Evolutionary conservation across 1,140 invertebrate species (phyloP).

Genomic region (Homarus americanus): DNA sequence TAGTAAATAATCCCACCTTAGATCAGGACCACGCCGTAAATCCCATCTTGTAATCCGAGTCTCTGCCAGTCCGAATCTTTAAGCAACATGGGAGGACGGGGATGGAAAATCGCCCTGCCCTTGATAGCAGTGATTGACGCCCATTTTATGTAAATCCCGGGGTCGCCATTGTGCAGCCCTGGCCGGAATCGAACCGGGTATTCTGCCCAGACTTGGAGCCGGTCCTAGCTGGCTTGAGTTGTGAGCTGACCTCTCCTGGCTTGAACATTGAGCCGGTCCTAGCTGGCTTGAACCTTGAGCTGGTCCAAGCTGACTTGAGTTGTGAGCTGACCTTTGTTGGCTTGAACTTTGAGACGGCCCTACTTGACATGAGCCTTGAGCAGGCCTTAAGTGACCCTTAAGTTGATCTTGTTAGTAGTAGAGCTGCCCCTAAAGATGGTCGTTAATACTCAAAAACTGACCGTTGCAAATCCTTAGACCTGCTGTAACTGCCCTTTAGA

Average conservation of each 20-base stretch:
- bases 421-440: too few species aligned
- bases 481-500: too few species aligned
- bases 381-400: too few species aligned
- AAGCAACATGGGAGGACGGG: constrained; percentile 26
- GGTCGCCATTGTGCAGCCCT: constrained; percentile 41
- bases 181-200: constrained; percentile 52
- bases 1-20: not conserved
- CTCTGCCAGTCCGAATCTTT: constrained; percentile 38
- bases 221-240: not conserved
- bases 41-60: constrained; percentile 38
- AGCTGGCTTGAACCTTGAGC: not conserved
- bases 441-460: too few species aligned
- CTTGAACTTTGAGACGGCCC: not conserved
- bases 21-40: constrained; percentile 14
- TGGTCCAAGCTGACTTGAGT: not conserved
- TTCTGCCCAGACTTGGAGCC: not conserved
- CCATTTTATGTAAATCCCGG: constrained; percentile 54
- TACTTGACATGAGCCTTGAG: not conserved
- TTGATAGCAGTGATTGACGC: constrained; percentile 60
- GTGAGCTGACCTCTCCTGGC: not conserved
- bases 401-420: too few species aligned
- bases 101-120: constrained; percentile 36
- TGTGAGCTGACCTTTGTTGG: not conserved
- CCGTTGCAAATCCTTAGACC: too few species aligned
- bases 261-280: not conserved